These are phyloP conservation scores for Malurus alboscapulatus DNA, from an alignment of 2,113 vertebrate species.

Conservation along the genomic window DNA sequence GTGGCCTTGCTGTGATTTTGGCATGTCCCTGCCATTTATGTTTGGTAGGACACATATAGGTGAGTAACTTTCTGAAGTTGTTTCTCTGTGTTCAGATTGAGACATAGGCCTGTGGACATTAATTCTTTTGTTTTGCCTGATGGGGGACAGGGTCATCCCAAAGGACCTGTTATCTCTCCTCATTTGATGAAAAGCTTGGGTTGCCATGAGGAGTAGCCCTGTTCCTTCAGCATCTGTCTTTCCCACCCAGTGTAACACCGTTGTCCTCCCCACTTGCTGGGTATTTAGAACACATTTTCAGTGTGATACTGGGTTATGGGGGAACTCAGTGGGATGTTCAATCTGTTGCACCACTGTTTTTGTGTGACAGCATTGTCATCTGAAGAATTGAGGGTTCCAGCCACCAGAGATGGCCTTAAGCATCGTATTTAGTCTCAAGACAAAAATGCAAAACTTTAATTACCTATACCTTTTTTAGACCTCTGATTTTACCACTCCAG, in stretches of 20 bases:
- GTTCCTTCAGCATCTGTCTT: not conserved
- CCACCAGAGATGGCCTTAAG: not conserved
- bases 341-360: not conserved
- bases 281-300: not conserved
- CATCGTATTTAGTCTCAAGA: not conserved
- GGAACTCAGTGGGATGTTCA: not conserved
- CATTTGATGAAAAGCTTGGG: not conserved
- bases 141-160: not conserved
- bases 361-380: not conserved
- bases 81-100: not conserved
- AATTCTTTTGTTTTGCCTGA: not conserved
- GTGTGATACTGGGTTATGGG: not conserved
- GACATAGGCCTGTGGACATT: not conserved
- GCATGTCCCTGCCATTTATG: fast-evolving
- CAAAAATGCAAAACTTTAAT: not conserved
- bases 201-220: not conserved
- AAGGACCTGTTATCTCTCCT: not conserved
- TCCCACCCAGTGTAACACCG: fast-evolving
- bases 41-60: not conserved
- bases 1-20: not conserved
- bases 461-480: not conserved
- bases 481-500: not conserved
- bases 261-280: not conserved
- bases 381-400: not conserved
- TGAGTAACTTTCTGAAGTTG: not conserved